phyloP scores from a whole-genome alignment of 2,888 invertebrate genomes.

The Andrena haemorrhoa region DNA sequence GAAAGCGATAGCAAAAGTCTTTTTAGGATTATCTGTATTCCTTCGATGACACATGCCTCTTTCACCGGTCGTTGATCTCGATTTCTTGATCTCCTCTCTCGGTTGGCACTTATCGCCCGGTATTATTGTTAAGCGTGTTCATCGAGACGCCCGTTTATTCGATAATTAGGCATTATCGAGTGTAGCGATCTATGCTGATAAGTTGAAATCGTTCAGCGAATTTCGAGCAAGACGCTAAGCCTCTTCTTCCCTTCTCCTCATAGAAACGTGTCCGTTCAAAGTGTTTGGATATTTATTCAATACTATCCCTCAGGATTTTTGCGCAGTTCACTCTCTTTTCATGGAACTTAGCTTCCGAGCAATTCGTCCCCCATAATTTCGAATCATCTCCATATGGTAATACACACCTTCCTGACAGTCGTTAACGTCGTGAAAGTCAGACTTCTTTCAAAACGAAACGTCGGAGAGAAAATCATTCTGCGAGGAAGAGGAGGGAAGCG shows the following conservation, averaged over 20 bases:
- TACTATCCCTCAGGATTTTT: background rate
- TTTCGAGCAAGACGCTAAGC: background rate
- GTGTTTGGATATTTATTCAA: background rate
- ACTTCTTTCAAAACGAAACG: background rate
- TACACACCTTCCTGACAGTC: background rate
- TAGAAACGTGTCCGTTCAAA: background rate
- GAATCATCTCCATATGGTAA: too few relatives aligned
- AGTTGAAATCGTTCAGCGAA: background rate
- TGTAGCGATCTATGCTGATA: slow-evolving; percentile 12
- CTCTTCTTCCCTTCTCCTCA: background rate
- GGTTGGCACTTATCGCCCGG: slow-evolving; percentile 11
- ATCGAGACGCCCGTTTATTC: slow-evolving; percentile 20
- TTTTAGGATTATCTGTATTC: slow-evolving; percentile 44
- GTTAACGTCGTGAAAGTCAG: background rate
- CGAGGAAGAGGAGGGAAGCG: background rate
- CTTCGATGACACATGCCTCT: slow-evolving; percentile 31
- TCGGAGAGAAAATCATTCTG: background rate
- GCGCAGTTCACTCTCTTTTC: too few relatives aligned
- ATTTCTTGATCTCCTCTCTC: background rate
- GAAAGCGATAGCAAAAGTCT: slow-evolving; percentile 28
- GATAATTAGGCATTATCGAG: slow-evolving; percentile 33
- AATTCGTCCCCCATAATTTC: too few relatives aligned
- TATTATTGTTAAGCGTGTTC: slow-evolving; percentile 30
- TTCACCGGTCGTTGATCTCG: slow-evolving; percentile 57
- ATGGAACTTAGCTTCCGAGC: too few relatives aligned